Evolutionary conservation across 2,797 vertebrate species (phyloP).

Genomic region (Acropternis orthonyx): DNA sequence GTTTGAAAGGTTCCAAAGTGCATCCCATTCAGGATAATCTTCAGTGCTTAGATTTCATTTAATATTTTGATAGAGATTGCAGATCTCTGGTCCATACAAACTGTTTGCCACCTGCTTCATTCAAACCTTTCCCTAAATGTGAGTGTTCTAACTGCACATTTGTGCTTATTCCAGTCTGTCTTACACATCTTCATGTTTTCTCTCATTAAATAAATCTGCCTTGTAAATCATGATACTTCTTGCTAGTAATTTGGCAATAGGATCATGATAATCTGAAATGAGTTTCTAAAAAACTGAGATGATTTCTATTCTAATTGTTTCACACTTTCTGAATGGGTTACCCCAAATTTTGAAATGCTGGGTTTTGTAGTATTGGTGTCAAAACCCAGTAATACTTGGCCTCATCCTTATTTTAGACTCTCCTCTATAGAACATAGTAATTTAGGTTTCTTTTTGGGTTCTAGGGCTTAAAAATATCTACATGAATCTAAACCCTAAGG

Average conservation of each 20-base stretch:
- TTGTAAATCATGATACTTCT: not conserved
- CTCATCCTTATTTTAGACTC: not conserved
- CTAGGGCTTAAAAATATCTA: not conserved
- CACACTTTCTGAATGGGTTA: not conserved
- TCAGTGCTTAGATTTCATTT: not conserved
- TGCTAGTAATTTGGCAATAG: not conserved
- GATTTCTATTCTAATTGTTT: not conserved
- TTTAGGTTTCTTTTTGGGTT: not conserved
- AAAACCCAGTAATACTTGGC: not conserved
- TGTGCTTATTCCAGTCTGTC: not conserved
- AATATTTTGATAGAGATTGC: not conserved
- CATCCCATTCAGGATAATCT: not conserved
- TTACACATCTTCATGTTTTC: not conserved
- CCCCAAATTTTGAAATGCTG: not conserved
- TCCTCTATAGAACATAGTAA: not conserved
- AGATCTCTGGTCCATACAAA: not conserved
- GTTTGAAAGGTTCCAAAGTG: not conserved
- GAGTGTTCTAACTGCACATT: not conserved
- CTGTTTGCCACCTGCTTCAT: not conserved
- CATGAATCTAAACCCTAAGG: not conserved
- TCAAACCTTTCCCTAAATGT: not conserved
- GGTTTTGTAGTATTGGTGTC: not conserved
- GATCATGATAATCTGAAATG: not conserved
- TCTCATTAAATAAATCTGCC: not conserved
- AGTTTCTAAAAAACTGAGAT: not conserved